Conservation (phyloP, 2,113 vertebrate species). For the Sigmodon hispidus region DNA sequence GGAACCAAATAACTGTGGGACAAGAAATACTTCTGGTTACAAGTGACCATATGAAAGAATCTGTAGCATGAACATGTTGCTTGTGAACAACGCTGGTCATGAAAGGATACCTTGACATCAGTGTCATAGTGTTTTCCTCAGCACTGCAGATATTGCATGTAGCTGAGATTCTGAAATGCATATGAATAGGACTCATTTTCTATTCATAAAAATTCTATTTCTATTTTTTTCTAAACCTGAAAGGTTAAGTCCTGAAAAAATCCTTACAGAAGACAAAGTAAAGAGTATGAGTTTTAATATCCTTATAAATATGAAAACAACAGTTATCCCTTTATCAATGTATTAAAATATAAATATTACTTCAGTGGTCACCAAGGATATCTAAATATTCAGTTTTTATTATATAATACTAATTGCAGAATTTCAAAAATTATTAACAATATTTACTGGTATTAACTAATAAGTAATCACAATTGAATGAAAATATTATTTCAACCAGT, state of each 20-base stretch:
- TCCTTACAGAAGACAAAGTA: neutral
- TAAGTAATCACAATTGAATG: neutral
- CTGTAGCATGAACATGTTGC: neutral
- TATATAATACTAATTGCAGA: neutral
- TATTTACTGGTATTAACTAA: neutral
- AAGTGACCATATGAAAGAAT: neutral
- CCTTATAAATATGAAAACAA: neutral
- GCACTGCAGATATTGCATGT: rapidly evolving
- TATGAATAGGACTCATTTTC: neutral
- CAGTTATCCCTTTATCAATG: neutral
- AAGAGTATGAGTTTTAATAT: too few relatives aligned
- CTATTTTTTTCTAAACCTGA: too few relatives aligned
- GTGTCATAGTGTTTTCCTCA: rapidly evolving
- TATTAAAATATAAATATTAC: neutral
- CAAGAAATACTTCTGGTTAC: too few relatives aligned
- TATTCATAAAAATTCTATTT: too few relatives aligned
- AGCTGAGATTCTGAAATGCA: neutral
- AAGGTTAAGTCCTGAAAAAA: neutral
- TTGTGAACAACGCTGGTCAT: neutral
- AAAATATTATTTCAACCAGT: neutral
- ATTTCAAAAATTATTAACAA: neutral
- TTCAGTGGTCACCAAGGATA: neutral
- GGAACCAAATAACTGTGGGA: too few relatives aligned
- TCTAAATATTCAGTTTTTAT: neutral
- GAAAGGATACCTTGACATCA: neutral